Conservation (phyloP, 2,113 vertebrate species). For the crab-eating macaque (Macaca fascicularis) region DNA sequence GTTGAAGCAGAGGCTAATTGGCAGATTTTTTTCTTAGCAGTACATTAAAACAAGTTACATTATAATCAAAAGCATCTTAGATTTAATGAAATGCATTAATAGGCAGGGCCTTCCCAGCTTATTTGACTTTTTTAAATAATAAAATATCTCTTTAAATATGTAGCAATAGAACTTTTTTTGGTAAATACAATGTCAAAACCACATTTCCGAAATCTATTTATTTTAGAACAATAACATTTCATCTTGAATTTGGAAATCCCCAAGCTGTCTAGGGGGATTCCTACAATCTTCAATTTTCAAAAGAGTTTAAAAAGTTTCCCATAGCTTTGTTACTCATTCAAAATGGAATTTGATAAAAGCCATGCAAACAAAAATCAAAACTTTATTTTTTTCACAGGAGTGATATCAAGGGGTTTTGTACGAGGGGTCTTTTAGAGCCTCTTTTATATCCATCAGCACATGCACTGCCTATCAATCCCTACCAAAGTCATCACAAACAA, state of each 20-base stretch:
- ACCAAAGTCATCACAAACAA: neutral
- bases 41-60: neutral
- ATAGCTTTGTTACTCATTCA: neutral
- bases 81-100: neutral
- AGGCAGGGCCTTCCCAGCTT: neutral
- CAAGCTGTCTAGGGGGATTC: neutral
- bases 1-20: neutral
- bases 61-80: neutral
- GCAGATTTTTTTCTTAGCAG: neutral
- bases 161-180: neutral
- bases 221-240: neutral
- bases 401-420: neutral
- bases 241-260: slow-evolving; percentile 45
- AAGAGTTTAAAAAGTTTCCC: neutral
- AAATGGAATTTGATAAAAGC: neutral
- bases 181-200: neutral
- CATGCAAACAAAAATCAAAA: neutral
- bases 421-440: neutral
- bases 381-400: neutral
- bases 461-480: neutral
- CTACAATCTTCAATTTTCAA: neutral
- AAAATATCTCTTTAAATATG: slow-evolving; percentile 16
- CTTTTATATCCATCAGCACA: neutral
- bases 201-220: slow-evolving; percentile 30
- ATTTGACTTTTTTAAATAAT: neutral